phyloP scores from a whole-genome alignment of 1,140 invertebrate genomes.

The Alviniconcha marisindica region DNA sequence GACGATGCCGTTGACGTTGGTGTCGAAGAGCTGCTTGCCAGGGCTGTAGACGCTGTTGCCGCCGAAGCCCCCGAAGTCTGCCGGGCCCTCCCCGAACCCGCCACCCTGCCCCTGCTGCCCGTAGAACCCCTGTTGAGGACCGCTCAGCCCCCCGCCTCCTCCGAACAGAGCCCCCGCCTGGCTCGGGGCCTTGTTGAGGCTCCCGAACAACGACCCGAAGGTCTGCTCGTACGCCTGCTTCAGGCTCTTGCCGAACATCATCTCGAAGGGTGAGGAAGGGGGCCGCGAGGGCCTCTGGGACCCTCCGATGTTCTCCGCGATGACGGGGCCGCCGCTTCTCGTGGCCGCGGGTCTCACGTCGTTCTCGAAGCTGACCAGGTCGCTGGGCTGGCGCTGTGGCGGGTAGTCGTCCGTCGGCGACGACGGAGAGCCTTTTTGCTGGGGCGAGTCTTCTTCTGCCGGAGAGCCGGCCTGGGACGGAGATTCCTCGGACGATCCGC shows the following conservation, averaged over 20 bases:
- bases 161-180: neutral
- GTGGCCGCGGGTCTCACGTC: too few relatives aligned
- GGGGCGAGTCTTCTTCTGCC: too few relatives aligned
- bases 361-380: too few relatives aligned
- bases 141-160: neutral
- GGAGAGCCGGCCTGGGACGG: too few relatives aligned
- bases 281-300: neutral
- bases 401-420: too few relatives aligned
- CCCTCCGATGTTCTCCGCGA: neutral
- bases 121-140: neutral
- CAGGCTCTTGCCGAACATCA: slow-evolving; percentile 19
- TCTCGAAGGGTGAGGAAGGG: neutral
- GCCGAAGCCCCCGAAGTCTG: too few relatives aligned
- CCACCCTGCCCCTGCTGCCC: neutral
- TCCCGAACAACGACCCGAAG: slow-evolving; percentile 8
- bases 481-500: too few relatives aligned
- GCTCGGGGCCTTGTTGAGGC: neutral
- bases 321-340: neutral
- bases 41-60: too few relatives aligned
- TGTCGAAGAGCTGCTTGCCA: neutral
- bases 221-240: neutral
- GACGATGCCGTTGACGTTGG: slow-evolving; percentile 23
- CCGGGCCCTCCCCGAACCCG: too few relatives aligned
- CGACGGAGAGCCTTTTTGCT: too few relatives aligned
- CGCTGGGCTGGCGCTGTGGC: too few relatives aligned